Conservation (phyloP, 2,888 invertebrate genomes). For the Tiphia femorata region DNA sequence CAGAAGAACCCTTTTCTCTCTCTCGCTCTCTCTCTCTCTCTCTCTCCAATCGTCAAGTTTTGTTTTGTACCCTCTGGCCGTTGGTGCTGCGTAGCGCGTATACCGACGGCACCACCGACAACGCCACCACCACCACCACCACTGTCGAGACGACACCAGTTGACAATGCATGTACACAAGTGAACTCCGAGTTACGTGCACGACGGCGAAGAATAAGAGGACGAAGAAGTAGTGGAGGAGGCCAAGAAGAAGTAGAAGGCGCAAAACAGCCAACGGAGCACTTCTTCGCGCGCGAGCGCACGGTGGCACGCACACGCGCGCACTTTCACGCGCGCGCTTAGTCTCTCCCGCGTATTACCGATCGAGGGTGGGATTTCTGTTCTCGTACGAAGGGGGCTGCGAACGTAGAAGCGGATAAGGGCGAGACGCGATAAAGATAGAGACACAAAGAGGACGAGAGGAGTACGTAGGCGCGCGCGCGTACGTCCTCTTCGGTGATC, state of each 20-base stretch:
- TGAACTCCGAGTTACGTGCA: constrained; percentile 18
- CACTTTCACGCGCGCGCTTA: neutral
- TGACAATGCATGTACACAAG: constrained; percentile 16
- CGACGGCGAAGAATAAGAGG: too few species aligned
- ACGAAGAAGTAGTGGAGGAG: too few species aligned
- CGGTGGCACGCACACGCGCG: neutral
- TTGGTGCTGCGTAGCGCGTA: constrained; percentile 2
- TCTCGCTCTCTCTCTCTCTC: neutral
- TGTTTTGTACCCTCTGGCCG: constrained; percentile 16
- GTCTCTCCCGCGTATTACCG: too few species aligned
- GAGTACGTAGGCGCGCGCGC: too few species aligned
- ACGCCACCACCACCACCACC: constrained; percentile 13
- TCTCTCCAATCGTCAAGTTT: constrained; percentile 4
- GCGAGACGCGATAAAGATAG: neutral
- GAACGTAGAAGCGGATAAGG: neutral
- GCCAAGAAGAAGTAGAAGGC: too few species aligned
- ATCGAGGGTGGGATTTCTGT: too few species aligned
- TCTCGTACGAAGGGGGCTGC: too few species aligned
- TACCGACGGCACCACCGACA: constrained; percentile 9
- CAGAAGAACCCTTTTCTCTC: constrained; percentile 10
- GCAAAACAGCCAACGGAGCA: too few species aligned
- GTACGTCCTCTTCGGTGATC: constrained; percentile 19
- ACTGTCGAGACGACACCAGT: constrained; percentile 6
- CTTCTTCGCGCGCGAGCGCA: too few species aligned
- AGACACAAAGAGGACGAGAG: too few species aligned